phyloP scores from a whole-genome alignment of 2,888 invertebrate species.

The Sphinx pinastri region DNA sequence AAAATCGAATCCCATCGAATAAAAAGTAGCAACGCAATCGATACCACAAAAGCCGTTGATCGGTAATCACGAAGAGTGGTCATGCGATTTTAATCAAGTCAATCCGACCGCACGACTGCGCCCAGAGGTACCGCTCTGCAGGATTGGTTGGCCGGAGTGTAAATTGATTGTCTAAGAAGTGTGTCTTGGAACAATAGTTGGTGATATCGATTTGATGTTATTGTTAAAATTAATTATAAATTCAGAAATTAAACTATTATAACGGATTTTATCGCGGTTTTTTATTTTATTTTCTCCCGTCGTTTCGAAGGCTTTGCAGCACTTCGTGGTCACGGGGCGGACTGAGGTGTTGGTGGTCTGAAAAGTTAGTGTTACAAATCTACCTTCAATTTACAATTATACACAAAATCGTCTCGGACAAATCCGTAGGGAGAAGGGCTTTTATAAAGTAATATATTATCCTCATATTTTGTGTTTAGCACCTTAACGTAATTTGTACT shows the following conservation, averaged over 20 bases:
- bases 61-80: slow-evolving; percentile 37
- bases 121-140: slow-evolving; percentile 1
- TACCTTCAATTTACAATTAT: no score
- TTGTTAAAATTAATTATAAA: neutral
- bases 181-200: slow-evolving; percentile 12
- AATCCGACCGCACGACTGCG: slow-evolving; percentile 25
- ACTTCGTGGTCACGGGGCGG: no score
- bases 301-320: no score
- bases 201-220: neutral
- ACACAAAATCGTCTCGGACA: no score
- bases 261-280: no score
- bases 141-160: slow-evolving; percentile 6
- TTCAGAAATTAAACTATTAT: no score
- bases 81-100: slow-evolving; percentile 39
- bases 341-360: no score
- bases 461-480: neutral
- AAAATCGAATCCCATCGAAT: neutral
- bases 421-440: no score
- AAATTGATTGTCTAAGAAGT: slow-evolving; percentile 16
- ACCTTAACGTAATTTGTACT: neutral
- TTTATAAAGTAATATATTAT: neutral
- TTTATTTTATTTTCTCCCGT: no score
- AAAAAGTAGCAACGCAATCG: neutral
- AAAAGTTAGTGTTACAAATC: no score
- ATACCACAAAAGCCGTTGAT: slow-evolving; percentile 27